A percentile compares a stretch with the other conserved stretches of the same genome.
Evolutionary conservation across 2,888 invertebrate genomes (phyloP).

Genomic region (Erebia palarica): DNA sequence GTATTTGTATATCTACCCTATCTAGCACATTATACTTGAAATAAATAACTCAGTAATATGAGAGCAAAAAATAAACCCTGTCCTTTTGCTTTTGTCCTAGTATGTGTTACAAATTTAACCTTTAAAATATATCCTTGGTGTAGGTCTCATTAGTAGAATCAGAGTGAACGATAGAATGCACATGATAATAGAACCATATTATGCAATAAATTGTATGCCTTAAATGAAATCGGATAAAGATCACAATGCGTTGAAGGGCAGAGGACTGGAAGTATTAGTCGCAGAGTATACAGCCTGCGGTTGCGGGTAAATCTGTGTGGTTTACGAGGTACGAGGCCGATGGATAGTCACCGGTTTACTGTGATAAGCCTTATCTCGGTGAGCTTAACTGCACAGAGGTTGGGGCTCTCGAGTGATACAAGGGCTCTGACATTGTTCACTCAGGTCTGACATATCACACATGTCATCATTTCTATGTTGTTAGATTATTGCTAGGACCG

Average conservation of each 20-base stretch:
- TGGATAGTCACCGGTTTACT: constrained; percentile 26
- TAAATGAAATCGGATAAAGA: constrained; percentile 7
- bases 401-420: neutral
- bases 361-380: constrained; percentile 25
- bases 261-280: neutral
- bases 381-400: neutral
- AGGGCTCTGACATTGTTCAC: neutral
- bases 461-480: neutral
- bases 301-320: constrained; percentile 17
- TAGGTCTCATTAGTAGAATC: neutral
- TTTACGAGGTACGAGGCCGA: constrained; percentile 18
- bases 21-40: too few species aligned
- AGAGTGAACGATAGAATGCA: neutral
- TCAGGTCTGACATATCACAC: neutral
- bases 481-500: too few species aligned
- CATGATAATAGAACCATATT: neutral
- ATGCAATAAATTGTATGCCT: neutral
- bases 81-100: neutral
- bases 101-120: neutral
- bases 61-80: too few species aligned
- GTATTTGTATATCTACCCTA: too few species aligned
- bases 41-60: too few species aligned
- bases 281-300: constrained; percentile 15
- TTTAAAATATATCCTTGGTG: neutral
- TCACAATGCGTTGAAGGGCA: constrained; percentile 5